Conservation (phyloP, 30 jellyfish, hydroid and myxozoan species). For the Haliclystus octoradiatus region DNA sequence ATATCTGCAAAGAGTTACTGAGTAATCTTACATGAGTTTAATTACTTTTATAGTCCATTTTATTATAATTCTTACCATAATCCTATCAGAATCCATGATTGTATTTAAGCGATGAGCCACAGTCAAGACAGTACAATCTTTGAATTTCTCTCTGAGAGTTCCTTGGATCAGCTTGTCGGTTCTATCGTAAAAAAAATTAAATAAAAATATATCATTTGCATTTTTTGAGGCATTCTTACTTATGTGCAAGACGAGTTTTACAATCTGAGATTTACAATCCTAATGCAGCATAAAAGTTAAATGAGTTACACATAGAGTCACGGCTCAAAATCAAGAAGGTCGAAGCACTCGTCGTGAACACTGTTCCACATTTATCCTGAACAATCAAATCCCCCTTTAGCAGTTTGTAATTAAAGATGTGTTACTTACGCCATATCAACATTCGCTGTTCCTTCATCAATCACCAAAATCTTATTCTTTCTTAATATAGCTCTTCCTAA, state of each 20-base stretch:
- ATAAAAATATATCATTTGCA: not conserved
- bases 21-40: no score
- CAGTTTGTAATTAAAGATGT: no score
- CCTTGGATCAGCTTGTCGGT: conserved; percentile 1
- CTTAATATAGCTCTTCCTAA: conserved; percentile 68
- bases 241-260: not conserved
- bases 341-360: no score
- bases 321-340: no score
- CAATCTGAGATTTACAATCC: not conserved
- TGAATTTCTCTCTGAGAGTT: not conserved
- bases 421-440: conserved; percentile 67
- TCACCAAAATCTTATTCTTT: conserved; percentile 44
- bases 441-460: conserved; percentile 82
- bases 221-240: not conserved
- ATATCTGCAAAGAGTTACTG: no score
- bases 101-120: conserved; percentile 4
- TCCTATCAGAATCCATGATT: conserved; percentile 2
- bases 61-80: conserved; percentile 8
- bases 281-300: not conserved
- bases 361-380: no score
- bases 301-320: not conserved
- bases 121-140: not conserved
- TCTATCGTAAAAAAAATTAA: conserved; percentile 4
- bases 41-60: no score
- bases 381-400: no score